phyloP scores from a whole-genome alignment of 1,140 invertebrate genomes.

The Pseudobourletiella spinata region DNA sequence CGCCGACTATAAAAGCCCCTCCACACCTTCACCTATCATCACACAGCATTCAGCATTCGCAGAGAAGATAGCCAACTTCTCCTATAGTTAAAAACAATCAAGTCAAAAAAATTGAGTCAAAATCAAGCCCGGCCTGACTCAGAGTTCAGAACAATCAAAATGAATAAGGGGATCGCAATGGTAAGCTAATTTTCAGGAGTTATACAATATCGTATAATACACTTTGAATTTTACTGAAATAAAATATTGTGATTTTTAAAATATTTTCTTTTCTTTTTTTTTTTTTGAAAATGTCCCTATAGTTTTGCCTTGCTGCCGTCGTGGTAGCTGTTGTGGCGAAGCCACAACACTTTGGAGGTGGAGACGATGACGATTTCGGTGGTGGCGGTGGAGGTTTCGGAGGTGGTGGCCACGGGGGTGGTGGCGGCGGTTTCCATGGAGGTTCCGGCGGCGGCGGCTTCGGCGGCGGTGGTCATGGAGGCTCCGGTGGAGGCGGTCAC shows the following conservation, averaged over 20 bases:
- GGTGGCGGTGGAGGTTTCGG: conserved; percentile 12
- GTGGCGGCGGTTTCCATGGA: conserved; percentile 14
- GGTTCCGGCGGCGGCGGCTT: not conserved
- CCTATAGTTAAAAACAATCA: too few species aligned
- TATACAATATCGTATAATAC: not conserved
- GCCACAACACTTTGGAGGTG: conserved; percentile 27
- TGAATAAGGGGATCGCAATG: conserved; percentile 23
- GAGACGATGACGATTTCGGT: conserved; percentile 16
- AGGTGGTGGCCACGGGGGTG: conserved; percentile 12
- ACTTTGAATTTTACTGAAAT: not conserved
- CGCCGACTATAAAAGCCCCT: conserved; percentile 7
- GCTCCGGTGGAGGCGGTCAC: not conserved
- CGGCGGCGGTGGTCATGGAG: not conserved
- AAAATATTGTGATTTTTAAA: too few species aligned
- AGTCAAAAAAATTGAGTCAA: too few species aligned
- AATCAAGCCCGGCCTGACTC: too few species aligned
- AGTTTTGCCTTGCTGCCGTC: conserved; percentile 22
- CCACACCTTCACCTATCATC: not conserved
- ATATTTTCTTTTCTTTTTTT: not conserved
- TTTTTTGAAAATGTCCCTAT: conserved; percentile 2
- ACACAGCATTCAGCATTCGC: conserved; percentile 2
- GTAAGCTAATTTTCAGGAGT: conserved; percentile 5
- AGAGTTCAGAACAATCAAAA: conserved; percentile 14
- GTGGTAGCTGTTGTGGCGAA: conserved; percentile 12
- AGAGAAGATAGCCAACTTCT: too few species aligned